phyloP scores from a whole-genome alignment of 2,888 invertebrate genomes.

The Drosophila emarginata region DNA sequence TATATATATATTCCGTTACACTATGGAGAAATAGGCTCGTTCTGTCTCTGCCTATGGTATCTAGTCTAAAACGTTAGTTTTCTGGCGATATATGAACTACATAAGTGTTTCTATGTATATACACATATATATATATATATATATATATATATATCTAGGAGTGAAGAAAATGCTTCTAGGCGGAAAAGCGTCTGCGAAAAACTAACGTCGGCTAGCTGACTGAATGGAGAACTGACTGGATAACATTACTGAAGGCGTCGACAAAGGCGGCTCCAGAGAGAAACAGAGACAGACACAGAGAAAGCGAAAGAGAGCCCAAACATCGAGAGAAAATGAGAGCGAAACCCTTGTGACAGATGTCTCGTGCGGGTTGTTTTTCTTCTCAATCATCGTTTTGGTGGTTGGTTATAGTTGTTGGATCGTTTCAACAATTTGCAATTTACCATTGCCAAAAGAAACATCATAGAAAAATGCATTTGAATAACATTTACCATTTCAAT shows the following conservation, averaged over 20 bases:
- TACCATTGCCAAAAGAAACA: slow-evolving; percentile 17
- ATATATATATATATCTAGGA: slow-evolving; percentile 15
- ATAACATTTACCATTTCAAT: not conserved
- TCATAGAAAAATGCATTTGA: not conserved
- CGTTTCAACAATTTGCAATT: not conserved
- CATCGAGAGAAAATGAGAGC: slow-evolving; percentile 27
- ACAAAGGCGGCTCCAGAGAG: slow-evolving; percentile 48
- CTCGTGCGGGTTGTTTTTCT: slow-evolving; percentile 64
- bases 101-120: not conserved
- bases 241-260: slow-evolving; percentile 69
- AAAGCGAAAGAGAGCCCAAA: slow-evolving; percentile 17
- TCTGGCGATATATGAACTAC: slow-evolving; percentile 4
- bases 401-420: slow-evolving; percentile 6
- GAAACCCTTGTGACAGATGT: slow-evolving; percentile 46
- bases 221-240: slow-evolving; percentile 51
- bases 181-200: slow-evolving; percentile 76
- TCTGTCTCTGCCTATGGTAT: not conserved
- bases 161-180: slow-evolving; percentile 58
- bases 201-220: slow-evolving; percentile 73
- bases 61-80: slow-evolving; percentile 7
- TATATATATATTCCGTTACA: not conserved
- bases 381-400: slow-evolving; percentile 18
- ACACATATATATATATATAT: slow-evolving; percentile 16
- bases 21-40: not conserved
- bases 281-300: slow-evolving; percentile 19